These are phyloP conservation scores for Scaptomyza reducta DNA, from an alignment of 2,888 invertebrate species.

Conservation along the genomic window DNA sequence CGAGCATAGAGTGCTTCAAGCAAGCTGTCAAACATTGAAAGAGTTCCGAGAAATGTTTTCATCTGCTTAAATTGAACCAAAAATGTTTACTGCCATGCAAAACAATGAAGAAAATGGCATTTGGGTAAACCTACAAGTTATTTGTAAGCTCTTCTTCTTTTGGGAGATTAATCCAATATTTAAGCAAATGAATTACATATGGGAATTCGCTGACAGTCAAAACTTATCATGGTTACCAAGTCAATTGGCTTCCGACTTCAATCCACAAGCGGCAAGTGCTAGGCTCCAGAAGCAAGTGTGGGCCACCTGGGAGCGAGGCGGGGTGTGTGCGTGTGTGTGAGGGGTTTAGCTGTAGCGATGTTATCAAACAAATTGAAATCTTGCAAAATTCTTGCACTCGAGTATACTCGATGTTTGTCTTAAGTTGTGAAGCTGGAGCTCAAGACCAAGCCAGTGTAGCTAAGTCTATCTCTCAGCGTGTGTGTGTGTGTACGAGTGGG, in stretches of 20 bases:
- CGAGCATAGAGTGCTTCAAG: no score
- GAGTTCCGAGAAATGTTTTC: no score
- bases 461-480: background rate
- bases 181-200: slow-evolving; percentile 10
- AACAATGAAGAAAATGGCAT: background rate
- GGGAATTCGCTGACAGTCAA: slow-evolving; percentile 22
- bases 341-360: slow-evolving; percentile 26
- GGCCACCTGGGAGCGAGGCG: background rate
- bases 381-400: slow-evolving; percentile 62
- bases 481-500: slow-evolving; percentile 39
- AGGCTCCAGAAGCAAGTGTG: background rate
- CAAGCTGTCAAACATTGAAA: no score
- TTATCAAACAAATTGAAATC: slow-evolving; percentile 76
- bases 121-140: background rate
- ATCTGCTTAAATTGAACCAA: no score
- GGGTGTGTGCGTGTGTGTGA: background rate
- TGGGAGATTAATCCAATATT: slow-evolving; percentile 14
- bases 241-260: slow-evolving; percentile 27
- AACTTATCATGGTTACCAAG: slow-evolving; percentile 16
- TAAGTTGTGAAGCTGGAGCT: slow-evolving; percentile 33
- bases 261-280: slow-evolving; percentile 26
- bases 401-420: slow-evolving; percentile 50
- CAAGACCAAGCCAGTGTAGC: slow-evolving; percentile 27
- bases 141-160: background rate
- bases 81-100: no score